Percentiles rank a stretch among this genome's conserved stretches.
These are phyloP conservation scores for Ariopsis seemanni DNA, from an alignment of 2,113 vertebrate species.

Conservation along the genomic window DNA sequence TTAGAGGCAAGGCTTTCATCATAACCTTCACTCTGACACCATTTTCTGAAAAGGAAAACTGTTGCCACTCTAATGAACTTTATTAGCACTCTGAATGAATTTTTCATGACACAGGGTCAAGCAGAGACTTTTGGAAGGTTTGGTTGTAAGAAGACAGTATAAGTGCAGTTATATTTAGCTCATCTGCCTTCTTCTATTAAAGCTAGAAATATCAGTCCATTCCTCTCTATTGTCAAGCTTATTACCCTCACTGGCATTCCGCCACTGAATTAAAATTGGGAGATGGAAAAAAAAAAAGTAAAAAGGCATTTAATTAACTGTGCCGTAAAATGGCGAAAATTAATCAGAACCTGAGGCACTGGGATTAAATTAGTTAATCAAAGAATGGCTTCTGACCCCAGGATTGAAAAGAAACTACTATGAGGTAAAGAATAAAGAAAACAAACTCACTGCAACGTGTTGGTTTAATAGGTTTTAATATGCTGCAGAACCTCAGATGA, in stretches of 20 bases:
- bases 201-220: slow-evolving; percentile 27
- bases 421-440: background rate
- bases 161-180: slow-evolving; percentile 25
- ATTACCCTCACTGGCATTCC: slow-evolving; percentile 58
- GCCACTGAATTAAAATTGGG: slow-evolving; percentile 50
- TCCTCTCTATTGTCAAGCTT: slow-evolving; percentile 47
- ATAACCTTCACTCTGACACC: slow-evolving; percentile 43
- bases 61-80: slow-evolving; percentile 55
- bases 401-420: slow-evolving; percentile 5
- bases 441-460: slow-evolving; percentile 36
- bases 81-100: slow-evolving; percentile 45
- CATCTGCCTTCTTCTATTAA: slow-evolving; percentile 41
- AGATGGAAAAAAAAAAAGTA: slow-evolving; percentile 43
- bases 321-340: slow-evolving; percentile 43
- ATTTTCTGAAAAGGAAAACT: slow-evolving; percentile 48
- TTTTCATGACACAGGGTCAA: slow-evolving; percentile 44
- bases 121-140: slow-evolving; percentile 16
- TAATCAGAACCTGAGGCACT: slow-evolving; percentile 51
- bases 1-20: slow-evolving; percentile 58
- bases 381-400: slow-evolving; percentile 51
- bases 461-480: slow-evolving; percentile 23
- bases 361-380: slow-evolving; percentile 52
- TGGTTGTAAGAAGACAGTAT: background rate
- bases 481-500: slow-evolving; percentile 28
- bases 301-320: slow-evolving; percentile 58